A percentile compares a stretch with the other conserved stretches of the same genome.
Evolutionary conservation across 1,140 invertebrate genomes (phyloP).

Genomic region (Agrypnia vestita): DNA sequence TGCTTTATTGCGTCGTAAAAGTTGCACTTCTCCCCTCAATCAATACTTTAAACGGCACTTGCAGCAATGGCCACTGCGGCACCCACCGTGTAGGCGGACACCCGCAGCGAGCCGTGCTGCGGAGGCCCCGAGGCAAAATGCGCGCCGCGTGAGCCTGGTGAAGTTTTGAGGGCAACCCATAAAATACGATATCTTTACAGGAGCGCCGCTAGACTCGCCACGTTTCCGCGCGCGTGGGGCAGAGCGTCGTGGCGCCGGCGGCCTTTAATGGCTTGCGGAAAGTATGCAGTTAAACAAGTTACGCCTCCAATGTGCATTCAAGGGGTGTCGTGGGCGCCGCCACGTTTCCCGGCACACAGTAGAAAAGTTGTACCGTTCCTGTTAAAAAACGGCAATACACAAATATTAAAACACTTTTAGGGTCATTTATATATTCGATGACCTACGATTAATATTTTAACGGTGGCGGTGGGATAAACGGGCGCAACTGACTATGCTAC

Average conservation of each 20-base stretch:
- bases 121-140: background rate
- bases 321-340: slow-evolving; percentile 31
- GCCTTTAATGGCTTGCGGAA: slow-evolving; percentile 59
- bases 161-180: too few relatives aligned
- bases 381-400: too few relatives aligned
- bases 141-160: background rate
- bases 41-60: slow-evolving; percentile 47
- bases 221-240: background rate
- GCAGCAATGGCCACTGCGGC: slow-evolving; percentile 29
- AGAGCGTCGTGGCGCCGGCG: slow-evolving; percentile 49
- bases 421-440: too few relatives aligned
- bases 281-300: slow-evolving; percentile 56
- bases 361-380: too few relatives aligned
- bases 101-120: background rate
- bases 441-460: too few relatives aligned
- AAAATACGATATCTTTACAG: background rate
- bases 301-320: slow-evolving; percentile 24
- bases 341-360: too few relatives aligned
- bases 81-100: background rate
- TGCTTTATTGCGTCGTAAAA: slow-evolving; percentile 30
- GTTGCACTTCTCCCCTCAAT: slow-evolving; percentile 26
- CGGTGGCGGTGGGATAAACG: too few relatives aligned
- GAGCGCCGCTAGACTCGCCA: background rate
- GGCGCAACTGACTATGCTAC: too few relatives aligned
- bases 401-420: too few relatives aligned